Percentiles rank a stretch among this genome's conserved stretches.
Evolutionary conservation across 2,888 invertebrate genomes (phyloP).

Genomic region (Drosophila ustulata): DNA sequence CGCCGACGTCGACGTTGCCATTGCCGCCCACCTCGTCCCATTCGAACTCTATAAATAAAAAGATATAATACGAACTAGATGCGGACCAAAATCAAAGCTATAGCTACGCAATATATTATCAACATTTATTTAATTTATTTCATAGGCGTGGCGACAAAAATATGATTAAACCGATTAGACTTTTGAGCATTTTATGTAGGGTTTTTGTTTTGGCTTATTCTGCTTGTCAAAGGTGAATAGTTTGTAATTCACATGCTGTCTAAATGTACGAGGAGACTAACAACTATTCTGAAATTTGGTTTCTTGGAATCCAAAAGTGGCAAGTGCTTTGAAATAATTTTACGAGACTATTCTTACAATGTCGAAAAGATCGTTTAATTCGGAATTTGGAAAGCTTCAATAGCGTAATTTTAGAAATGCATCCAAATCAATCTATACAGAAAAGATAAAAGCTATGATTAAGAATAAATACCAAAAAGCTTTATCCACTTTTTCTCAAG

Average conservation of each 20-base stretch:
- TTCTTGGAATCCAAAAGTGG: too few relatives aligned
- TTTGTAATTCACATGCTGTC: background rate
- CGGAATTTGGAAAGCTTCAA: too few relatives aligned
- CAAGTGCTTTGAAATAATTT: too few relatives aligned
- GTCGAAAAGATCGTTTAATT: too few relatives aligned
- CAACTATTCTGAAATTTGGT: too few relatives aligned
- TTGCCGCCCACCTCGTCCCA: constrained; percentile 31
- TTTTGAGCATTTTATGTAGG: background rate
- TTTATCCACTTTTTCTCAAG: too few relatives aligned
- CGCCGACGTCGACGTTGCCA: background rate
- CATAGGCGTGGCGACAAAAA: background rate
- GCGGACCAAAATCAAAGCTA: constrained; percentile 33
- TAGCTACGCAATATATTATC: constrained; percentile 20
- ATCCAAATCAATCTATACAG: too few relatives aligned
- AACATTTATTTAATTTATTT: constrained; percentile 19
- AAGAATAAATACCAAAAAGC: too few relatives aligned
- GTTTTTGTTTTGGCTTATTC: background rate
- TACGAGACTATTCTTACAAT: too few relatives aligned
- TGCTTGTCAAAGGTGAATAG: background rate
- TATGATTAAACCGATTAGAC: background rate
- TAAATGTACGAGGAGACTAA: too few relatives aligned
- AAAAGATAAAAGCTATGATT: too few relatives aligned
- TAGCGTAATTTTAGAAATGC: too few relatives aligned
- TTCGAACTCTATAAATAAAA: constrained; percentile 56
- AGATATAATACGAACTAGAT: constrained; percentile 31